These are phyloP conservation scores for Nyctalus aviator DNA, from an alignment of 2,797 vertebrate species.

Conservation along the genomic window DNA sequence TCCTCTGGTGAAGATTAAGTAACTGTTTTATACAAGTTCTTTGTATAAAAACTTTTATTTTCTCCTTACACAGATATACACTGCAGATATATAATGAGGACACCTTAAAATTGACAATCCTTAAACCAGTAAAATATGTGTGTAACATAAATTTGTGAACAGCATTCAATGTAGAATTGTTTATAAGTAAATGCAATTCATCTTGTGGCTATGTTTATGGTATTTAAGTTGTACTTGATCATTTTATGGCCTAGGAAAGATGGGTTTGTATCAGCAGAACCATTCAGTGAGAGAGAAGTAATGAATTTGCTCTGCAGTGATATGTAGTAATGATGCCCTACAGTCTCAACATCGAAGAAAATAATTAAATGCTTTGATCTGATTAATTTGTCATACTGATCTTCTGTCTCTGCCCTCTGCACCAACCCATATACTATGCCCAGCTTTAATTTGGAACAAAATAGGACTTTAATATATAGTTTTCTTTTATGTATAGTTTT, in stretches of 20 bases:
- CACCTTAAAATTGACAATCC: constrained; percentile 10
- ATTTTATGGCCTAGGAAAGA: constrained; percentile 52
- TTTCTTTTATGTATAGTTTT: background rate
- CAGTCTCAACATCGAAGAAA: constrained; percentile 1
- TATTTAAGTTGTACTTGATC: constrained; percentile 60
- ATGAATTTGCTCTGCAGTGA: constrained; percentile 41
- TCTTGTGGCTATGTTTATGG: constrained; percentile 65
- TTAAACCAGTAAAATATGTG: constrained; percentile 56
- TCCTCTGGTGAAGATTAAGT: background rate
- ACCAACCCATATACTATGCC: background rate
- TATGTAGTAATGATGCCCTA: background rate
- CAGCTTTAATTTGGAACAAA: background rate
- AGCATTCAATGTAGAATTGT: constrained; percentile 57
- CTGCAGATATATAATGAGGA: constrained; percentile 34
- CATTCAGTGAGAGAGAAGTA: constrained; percentile 53
- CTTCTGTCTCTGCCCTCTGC: background rate
- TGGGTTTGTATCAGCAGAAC: constrained; percentile 53
- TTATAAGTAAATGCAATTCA: constrained; percentile 60
- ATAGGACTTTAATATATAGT: background rate
- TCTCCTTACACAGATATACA: background rate
- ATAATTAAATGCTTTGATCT: constrained; percentile 28
- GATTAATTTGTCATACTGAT: background rate
- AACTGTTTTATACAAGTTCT: constrained; percentile 7
- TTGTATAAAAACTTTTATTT: constrained; percentile 48
- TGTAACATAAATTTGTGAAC: constrained; percentile 60